A percentile compares a stretch with the other conserved stretches of the same genome.
Conservation (phyloP, 2,888 invertebrate species). For the Amorpha juglandis region DNA sequence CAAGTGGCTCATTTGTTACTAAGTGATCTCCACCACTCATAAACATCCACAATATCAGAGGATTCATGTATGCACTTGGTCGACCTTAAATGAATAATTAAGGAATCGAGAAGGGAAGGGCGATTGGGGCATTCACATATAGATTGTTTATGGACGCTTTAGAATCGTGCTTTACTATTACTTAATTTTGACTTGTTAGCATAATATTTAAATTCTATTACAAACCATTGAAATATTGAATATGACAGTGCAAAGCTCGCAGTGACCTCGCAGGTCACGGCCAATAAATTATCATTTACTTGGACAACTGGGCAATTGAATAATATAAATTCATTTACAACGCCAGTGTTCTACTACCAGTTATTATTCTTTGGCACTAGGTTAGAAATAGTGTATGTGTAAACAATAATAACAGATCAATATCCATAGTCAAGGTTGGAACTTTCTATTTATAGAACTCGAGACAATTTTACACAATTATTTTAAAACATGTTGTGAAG, state of each 20-base stretch:
- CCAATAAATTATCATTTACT: slow-evolving; percentile 18
- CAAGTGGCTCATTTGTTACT: no score
- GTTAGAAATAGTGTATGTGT: slow-evolving; percentile 8
- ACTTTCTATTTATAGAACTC: slow-evolving; percentile 8
- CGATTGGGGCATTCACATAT: no score
- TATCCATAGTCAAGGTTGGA: slow-evolving; percentile 2
- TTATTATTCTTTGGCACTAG: not conserved
- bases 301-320: not conserved
- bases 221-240: not conserved
- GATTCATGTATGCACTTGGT: no score
- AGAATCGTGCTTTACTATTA: no score
- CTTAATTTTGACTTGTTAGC: not conserved
- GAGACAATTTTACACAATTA: not conserved
- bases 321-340: not conserved
- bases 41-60: no score
- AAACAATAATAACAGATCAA: slow-evolving; percentile 6
- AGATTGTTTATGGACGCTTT: no score
- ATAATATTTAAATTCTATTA: not conserved
- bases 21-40: no score
- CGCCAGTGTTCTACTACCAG: not conserved
- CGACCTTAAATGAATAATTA: no score
- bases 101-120: no score
- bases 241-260: not conserved
- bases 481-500: not conserved
- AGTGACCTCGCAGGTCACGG: slow-evolving; percentile 16